phyloP scores from a whole-genome alignment of 2,888 invertebrate species.

The Patella depressa region DNA sequence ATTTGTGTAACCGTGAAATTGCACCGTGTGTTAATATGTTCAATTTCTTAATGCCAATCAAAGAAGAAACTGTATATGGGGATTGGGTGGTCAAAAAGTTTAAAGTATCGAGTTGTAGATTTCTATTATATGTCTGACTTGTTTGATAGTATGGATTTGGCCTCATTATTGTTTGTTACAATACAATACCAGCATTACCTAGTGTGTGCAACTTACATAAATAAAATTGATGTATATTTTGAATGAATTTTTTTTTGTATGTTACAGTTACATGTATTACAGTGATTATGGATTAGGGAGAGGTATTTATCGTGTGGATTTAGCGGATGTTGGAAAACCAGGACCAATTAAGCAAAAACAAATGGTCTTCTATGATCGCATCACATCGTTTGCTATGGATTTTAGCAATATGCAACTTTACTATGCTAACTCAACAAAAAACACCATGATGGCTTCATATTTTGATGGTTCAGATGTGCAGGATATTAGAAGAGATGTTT shows the following conservation, averaged over 20 bases:
- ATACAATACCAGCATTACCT: too few species aligned
- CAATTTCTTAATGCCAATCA: too few species aligned
- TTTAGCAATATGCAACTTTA: constrained; percentile 85
- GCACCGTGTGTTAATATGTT: too few species aligned
- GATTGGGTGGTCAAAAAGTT: too few species aligned
- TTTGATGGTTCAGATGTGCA: constrained; percentile 79
- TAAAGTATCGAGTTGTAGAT: too few species aligned
- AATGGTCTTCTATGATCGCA: constrained; percentile 73
- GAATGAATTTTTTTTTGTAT: background rate
- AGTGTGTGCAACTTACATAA: too few species aligned
- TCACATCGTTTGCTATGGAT: constrained; percentile 88
- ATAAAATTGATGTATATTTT: constrained; percentile 6
- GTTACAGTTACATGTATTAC: constrained; percentile 85
- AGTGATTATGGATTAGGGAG: constrained; percentile 75
- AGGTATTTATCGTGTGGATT: constrained; percentile 83
- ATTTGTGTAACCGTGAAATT: too few species aligned
- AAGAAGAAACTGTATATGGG: too few species aligned
- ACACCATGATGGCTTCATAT: constrained; percentile 85
- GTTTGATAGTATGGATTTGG: too few species aligned
- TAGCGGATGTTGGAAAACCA: constrained; percentile 78
- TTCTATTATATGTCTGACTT: too few species aligned
- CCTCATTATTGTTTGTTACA: too few species aligned
- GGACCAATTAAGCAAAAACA: constrained; percentile 14
- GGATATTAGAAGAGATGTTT: constrained; percentile 80
- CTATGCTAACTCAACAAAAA: constrained; percentile 81